Evolutionary conservation across 2,797 vertebrate species (phyloP), one percentile per base, ranked within the genome.

Genomic region (Pangasius djambal): DNA sequence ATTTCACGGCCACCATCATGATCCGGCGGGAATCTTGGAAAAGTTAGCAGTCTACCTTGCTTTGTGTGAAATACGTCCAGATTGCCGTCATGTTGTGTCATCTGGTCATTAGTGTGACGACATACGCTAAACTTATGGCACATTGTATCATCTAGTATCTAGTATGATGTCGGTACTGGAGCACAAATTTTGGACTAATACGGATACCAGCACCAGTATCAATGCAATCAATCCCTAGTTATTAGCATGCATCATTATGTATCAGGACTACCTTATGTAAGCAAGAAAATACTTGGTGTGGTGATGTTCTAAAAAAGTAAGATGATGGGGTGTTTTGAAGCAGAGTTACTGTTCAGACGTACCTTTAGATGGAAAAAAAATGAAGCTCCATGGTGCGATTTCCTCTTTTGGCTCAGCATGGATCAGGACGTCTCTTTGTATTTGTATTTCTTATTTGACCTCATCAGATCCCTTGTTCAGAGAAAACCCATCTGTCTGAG

Each of bases 401-500:
- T 67, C 63, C 28, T 50, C 15, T 65, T 37, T 48, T 1, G 8
- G 8, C 63, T 67, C 63, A 22, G 40, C 63, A 31, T 12, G 61
- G 50, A 67, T 67, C 6, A 10, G 28, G 28, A 50, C 15, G 63
- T 50, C 83, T 84, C 83, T 84, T 67, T 44, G 1, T 67, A 50
- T 67, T 67, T 67, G 52, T 2, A 7, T 57, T 57, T 28, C 52
- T 86, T 37, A 70, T 74, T 84, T 84, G 83, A 84, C 83, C 83
- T 84, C 83, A 84, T 84, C 83, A 84, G 61, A 84, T 67, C 44
- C 69, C 20, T 72, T 50, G 0, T 74, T 86, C 77, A 40, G 75
- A 87, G 44, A 79, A 67, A 79, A 48, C 48, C 40, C 61, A 87
- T 87, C 74, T 87, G 86, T 79, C 61, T 44, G 22, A 87, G 75